Conservation (phyloP, 2,113 vertebrate genomes). For the Blennius ocellaris region DNA sequence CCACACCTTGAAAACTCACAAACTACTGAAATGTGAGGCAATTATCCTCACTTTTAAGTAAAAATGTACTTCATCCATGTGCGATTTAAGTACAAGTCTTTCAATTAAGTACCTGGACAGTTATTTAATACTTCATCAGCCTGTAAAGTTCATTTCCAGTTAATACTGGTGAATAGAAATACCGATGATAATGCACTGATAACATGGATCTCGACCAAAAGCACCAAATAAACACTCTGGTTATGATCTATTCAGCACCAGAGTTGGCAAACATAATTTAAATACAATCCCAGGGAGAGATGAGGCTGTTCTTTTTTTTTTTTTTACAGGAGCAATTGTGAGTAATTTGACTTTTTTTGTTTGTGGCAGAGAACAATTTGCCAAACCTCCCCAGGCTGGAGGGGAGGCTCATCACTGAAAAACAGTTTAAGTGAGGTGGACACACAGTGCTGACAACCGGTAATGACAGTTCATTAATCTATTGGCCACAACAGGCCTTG, state of each 20-base stretch:
- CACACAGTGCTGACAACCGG: slow-evolving; percentile 15
- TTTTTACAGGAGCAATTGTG: not conserved
- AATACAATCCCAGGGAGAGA: not conserved
- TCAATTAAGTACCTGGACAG: no score
- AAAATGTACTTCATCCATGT: no score
- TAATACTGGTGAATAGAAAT: no score
- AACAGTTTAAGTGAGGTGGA: slow-evolving; percentile 37
- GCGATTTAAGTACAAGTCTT: no score
- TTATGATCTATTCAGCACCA: not conserved
- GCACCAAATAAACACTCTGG: not conserved
- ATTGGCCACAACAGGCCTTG: slow-evolving; percentile 10
- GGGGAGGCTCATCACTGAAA: slow-evolving; percentile 37
- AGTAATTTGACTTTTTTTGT: slow-evolving; percentile 18
- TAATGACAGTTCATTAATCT: slow-evolving; percentile 41
- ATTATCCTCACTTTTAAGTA: no score
- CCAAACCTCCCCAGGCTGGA: slow-evolving; percentile 14
- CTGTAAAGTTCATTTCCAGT: no score
- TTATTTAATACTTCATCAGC: no score
- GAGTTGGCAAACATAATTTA: not conserved
- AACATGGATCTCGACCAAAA: not conserved
- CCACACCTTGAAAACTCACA: no score
- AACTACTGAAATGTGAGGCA: no score
- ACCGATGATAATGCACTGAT: no score
- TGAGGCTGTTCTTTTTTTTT: not conserved
- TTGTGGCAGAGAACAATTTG: slow-evolving; percentile 39